These are phyloP conservation scores for Cirrhinus mrigala DNA, from an alignment of 2,797 vertebrate genomes.

Conservation along the genomic window DNA sequence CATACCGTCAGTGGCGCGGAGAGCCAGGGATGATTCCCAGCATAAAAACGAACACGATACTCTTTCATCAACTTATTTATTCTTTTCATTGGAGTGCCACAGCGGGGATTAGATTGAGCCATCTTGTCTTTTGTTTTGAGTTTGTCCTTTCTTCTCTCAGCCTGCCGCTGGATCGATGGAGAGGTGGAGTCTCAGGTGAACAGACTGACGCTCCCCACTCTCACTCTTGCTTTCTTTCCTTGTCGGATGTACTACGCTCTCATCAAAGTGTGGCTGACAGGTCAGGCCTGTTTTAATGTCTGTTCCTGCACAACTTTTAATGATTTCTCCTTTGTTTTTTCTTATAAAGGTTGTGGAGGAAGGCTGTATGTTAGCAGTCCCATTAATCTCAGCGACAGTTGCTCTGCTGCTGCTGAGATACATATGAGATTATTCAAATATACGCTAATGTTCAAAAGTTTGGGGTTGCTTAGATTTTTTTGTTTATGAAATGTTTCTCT, in stretches of 20 bases:
- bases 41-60: constrained; percentile 57
- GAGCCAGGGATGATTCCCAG: constrained; percentile 50
- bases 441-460: background rate
- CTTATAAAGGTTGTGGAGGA: background rate
- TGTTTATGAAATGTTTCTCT: background rate
- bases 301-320: constrained; percentile 15
- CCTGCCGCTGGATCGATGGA: constrained; percentile 24
- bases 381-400: background rate
- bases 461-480: background rate
- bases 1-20: constrained; percentile 33
- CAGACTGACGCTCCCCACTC: background rate
- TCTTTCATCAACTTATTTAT: constrained; percentile 57
- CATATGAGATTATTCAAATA: background rate
- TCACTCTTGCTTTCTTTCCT: constrained; percentile 22
- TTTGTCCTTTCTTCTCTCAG: constrained; percentile 52
- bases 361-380: background rate
- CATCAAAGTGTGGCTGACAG: constrained; percentile 35
- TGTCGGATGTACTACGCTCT: background rate
- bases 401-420: background rate
- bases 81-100: constrained; percentile 32
- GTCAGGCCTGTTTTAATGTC: constrained; percentile 8
- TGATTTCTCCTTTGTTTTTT: constrained; percentile 10
- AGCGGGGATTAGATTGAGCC: constrained; percentile 55
- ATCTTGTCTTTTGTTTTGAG: constrained; percentile 57
- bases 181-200: constrained; percentile 48